Evolutionary conservation across 2,797 vertebrate genomes (phyloP).

Genomic region (Pseudomugil tenellus): DNA sequence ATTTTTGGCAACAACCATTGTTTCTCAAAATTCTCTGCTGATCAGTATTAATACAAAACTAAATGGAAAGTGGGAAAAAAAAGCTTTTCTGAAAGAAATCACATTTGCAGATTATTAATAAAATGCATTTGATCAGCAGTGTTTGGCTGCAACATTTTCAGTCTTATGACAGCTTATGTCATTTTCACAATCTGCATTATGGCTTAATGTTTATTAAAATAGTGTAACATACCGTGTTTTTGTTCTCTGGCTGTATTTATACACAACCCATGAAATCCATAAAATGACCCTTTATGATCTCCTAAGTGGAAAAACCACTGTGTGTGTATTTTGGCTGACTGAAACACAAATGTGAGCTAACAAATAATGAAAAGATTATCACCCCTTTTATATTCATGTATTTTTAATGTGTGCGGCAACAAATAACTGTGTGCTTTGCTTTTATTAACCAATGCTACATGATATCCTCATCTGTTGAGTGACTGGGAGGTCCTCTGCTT

Average conservation of each 20-base stretch:
- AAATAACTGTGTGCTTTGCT: slow-evolving; percentile 14
- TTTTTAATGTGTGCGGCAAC: slow-evolving; percentile 23
- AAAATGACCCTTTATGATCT: background rate
- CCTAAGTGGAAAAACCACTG: slow-evolving; percentile 17
- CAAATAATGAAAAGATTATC: slow-evolving; percentile 42
- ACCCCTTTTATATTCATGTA: slow-evolving; percentile 26
- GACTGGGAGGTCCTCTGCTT: background rate
- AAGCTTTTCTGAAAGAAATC: background rate
- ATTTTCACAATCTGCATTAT: background rate
- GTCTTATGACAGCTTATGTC: background rate
- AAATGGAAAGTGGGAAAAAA: too few relatives aligned
- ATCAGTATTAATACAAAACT: background rate
- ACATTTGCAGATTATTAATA: background rate
- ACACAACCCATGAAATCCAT: background rate
- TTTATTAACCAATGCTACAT: slow-evolving; percentile 1
- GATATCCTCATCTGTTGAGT: slow-evolving; percentile 12
- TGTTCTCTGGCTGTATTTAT: too few relatives aligned
- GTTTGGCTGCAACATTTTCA: background rate
- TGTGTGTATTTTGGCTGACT: slow-evolving; percentile 7
- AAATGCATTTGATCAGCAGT: background rate
- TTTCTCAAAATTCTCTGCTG: too few relatives aligned
- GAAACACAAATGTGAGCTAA: background rate
- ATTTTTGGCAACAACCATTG: too few relatives aligned
- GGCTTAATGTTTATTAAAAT: background rate
- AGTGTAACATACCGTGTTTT: background rate